Base-by-base conservation (phyloP, 2,888 invertebrate species). In the Lycophotia porphyrea region DNA sequence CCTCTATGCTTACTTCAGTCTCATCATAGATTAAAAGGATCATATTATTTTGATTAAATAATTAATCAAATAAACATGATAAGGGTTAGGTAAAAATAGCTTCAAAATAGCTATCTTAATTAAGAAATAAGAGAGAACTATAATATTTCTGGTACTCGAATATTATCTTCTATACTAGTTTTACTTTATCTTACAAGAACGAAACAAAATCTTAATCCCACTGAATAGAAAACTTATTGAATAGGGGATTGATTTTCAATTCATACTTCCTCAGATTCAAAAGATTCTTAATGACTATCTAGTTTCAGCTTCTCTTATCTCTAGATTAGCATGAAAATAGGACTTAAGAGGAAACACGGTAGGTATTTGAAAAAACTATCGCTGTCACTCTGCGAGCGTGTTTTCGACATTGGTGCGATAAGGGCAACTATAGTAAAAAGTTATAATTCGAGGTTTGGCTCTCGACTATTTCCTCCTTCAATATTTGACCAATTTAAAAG, bases 201-300 rank as follows among this genome's bases (percentile, higher is more conserved):
- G 67, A 66, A 61, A 61, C 44, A 47, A 71, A 60, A 78, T 74
- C 70, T 55, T 67, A 83, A 79, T 75, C 61, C 39, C 27, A 27
- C 49, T 74, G 31, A 78, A 81, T 68, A 42, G 64, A 65, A 47
- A 58, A 61, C 24, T 52, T 60, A 34, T 49, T 80, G 52, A 84
- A 80, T 76, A 21, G 70, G 15, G 24, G 0, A 73, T 71, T 84
- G 77, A 84, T 82, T 82, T 73, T 79, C 68, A 60, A 78, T 81
- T 79, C 55, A 68, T 67, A 49, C 55, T 73, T 60, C 18, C 18
- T 42, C 3, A 55, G 34, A 72, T 67, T 71, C 76, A 60, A 80
- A 71, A 73, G 84, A 34, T 27, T 18, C 18, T 68, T 75, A 84
- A 80, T 61, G 70, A 82, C 24, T 21, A 67, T 34, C 49, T 52